Evolutionary conservation across 2,113 vertebrate species (phyloP).

Genomic region (Speoplatyrhinus poulsoni): DNA sequence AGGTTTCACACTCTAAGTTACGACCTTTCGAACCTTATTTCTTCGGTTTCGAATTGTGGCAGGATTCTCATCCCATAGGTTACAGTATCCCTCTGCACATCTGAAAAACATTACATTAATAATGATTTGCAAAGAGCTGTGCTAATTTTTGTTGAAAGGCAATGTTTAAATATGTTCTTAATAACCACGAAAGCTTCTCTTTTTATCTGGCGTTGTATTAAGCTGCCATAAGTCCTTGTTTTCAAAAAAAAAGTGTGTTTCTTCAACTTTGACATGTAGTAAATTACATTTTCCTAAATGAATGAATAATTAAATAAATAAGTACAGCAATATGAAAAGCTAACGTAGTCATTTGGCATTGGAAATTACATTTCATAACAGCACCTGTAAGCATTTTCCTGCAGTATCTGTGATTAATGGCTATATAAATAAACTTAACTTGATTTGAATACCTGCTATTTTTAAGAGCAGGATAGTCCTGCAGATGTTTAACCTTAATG

Average conservation of each 20-base stretch:
- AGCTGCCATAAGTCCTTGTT: not conserved
- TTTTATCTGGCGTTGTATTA: not conserved
- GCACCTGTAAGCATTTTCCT: not conserved
- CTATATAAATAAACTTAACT: too few species aligned
- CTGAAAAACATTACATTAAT: not conserved
- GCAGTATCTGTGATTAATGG: not conserved
- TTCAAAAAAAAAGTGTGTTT: too few species aligned
- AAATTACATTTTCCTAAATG: not conserved
- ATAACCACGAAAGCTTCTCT: too few species aligned
- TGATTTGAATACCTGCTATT: not conserved
- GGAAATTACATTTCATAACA: not conserved
- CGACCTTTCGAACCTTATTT: too few species aligned
- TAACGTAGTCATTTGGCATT: too few species aligned
- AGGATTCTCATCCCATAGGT: too few species aligned
- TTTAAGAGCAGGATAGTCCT: slow-evolving; percentile 45
- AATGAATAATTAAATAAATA: not conserved
- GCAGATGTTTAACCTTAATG: slow-evolving; percentile 46
- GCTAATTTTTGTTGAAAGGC: too few species aligned
- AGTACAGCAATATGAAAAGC: too few species aligned
- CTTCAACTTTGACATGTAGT: not conserved
- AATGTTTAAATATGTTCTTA: too few species aligned
- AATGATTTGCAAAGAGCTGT: not conserved
- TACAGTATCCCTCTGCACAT: too few species aligned
- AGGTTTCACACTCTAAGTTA: too few species aligned
- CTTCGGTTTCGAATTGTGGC: too few species aligned